Conservation (phyloP, 2,888 invertebrate species). For the Polyploca ridens region DNA sequence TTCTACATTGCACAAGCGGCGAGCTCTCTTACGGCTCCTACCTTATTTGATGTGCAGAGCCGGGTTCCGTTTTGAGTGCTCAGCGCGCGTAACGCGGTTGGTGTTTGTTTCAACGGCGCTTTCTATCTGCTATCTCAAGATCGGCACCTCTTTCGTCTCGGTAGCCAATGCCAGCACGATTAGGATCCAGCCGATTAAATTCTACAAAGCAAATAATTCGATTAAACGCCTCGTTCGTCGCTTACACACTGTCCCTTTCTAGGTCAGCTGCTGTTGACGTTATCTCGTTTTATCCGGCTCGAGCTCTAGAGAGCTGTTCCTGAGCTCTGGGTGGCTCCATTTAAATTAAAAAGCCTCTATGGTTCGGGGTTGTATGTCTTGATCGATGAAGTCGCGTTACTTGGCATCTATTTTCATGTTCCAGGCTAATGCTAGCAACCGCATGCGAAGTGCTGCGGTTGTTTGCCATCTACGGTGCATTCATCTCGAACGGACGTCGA, state of each 20-base stretch:
- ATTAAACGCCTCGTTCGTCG: constrained; percentile 57
- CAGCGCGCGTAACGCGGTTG: constrained; percentile 77
- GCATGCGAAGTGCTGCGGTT: constrained; percentile 64
- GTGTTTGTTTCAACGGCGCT: constrained; percentile 68
- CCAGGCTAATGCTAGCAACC: constrained; percentile 57
- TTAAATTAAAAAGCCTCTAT: not conserved
- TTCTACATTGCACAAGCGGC: constrained; percentile 33
- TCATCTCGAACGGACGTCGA: constrained; percentile 65
- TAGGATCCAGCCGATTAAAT: constrained; percentile 62
- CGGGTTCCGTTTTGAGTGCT: constrained; percentile 58
- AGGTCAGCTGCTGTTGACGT: constrained; percentile 44
- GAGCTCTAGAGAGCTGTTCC: constrained; percentile 30
- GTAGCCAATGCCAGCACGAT: constrained; percentile 65
- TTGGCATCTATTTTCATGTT: constrained; percentile 52
- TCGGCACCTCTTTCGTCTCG: constrained; percentile 65
- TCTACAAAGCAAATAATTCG: constrained; percentile 62
- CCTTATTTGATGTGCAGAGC: constrained; percentile 42
- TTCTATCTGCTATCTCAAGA: constrained; percentile 77
- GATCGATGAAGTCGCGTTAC: constrained; percentile 54
- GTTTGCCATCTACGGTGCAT: constrained; percentile 59
- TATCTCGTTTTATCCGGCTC: constrained; percentile 36
- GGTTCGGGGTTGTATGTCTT: constrained; percentile 29
- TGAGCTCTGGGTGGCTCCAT: not conserved
- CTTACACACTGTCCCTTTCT: constrained; percentile 47
- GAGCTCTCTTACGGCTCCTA: constrained; percentile 34